Conservation (phyloP, 2,113 vertebrate genomes). For the Gymnorhina tibicen region DNA sequence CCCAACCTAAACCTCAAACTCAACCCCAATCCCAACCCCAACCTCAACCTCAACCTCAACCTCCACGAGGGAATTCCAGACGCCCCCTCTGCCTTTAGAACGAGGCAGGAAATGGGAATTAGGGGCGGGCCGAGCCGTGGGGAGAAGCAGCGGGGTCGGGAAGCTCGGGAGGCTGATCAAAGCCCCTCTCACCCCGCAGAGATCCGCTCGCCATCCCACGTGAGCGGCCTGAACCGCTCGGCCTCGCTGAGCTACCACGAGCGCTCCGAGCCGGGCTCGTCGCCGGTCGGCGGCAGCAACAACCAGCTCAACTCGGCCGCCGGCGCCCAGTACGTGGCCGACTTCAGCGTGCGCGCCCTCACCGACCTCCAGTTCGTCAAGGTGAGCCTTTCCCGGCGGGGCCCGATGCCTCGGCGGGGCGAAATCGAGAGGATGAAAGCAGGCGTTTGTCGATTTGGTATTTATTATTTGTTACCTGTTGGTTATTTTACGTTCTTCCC, state of each 20-base stretch:
- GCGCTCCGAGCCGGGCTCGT: constrained; percentile 73
- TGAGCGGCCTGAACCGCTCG: constrained; percentile 84
- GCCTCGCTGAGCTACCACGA: constrained; percentile 86
- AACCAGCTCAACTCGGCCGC: constrained; percentile 75
- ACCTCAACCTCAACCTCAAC: no score
- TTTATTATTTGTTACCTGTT: no score
- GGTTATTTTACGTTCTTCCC: no score
- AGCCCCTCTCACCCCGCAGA: constrained; percentile 64
- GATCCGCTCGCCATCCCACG: constrained; percentile 83
- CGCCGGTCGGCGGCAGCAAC: constrained; percentile 72
- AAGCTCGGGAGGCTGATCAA: accelerated
- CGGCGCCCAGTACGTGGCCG: constrained; percentile 81
- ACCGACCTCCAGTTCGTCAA: constrained; percentile 91
- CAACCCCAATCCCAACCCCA: no score
- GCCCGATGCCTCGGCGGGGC: no score
- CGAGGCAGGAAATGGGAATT: accelerated
- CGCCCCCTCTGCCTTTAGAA: not conserved
- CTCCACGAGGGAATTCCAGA: not conserved
- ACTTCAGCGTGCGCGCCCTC: constrained; percentile 92
- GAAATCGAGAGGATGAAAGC: no score
- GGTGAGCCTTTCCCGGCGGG: constrained; percentile 37
- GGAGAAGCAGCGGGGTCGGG: not conserved
- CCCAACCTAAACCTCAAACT: no score
- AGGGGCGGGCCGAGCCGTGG: not conserved
- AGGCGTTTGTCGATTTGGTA: no score